A percentile compares a stretch with the other conserved stretches of the same genome.
phyloP scores from a whole-genome alignment of 2,888 invertebrate genomes.

The Aporophyla nigra region DNA sequence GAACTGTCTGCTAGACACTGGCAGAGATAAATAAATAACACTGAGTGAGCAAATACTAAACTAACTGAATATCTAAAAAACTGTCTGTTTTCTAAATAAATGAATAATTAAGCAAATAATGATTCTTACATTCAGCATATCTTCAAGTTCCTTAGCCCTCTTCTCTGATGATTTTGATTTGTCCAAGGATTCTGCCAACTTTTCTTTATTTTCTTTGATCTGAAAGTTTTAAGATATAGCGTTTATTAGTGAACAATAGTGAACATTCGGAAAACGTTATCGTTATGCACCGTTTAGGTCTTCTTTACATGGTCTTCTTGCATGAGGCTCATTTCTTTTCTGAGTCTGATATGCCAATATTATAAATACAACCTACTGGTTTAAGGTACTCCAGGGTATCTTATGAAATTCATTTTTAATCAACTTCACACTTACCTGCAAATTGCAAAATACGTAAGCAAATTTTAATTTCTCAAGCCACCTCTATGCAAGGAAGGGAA shows the following conservation, averaged over 20 bases:
- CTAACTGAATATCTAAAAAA: no score
- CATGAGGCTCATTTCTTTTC: background rate
- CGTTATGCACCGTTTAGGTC: background rate
- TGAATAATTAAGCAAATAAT: background rate
- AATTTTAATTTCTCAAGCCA: no score
- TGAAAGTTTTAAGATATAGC: conserved; percentile 69
- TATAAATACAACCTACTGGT: background rate
- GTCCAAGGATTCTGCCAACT: conserved; percentile 87
- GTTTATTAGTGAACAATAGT: no score
- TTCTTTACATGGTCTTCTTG: background rate
- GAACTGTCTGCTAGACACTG: background rate
- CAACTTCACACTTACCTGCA: no score
- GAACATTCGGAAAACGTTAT: background rate
- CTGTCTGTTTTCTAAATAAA: background rate
- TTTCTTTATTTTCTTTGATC: conserved; percentile 86
- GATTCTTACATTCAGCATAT: conserved; percentile 89
- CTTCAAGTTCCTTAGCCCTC: conserved; percentile 91
- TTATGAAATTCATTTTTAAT: no score
- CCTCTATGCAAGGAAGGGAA: background rate
- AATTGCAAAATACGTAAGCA: no score
- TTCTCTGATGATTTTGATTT: conserved; percentile 91
- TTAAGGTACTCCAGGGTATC: background rate
- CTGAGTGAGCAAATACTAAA: background rate
- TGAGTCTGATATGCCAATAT: background rate
- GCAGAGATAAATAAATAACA: background rate